phyloP scores from a whole-genome alignment of 2,797 vertebrate species.

The Sciurus vulgaris region DNA sequence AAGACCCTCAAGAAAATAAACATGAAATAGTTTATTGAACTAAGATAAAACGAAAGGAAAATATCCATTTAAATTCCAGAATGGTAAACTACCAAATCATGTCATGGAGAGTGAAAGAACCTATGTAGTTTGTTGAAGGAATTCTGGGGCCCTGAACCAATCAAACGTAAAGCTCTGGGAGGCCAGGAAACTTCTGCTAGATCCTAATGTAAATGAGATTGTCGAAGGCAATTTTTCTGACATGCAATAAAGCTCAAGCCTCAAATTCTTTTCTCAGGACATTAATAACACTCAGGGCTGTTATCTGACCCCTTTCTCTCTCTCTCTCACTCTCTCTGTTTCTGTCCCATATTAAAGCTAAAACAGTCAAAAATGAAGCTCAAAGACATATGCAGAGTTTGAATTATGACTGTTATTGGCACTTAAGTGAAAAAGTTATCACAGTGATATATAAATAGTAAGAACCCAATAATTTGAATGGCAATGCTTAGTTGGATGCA shows the following conservation, averaged over 20 bases:
- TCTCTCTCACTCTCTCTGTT: background rate
- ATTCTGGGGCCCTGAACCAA: background rate
- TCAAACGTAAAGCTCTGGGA: background rate
- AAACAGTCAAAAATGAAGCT: background rate
- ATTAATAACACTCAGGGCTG: background rate
- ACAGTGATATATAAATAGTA: background rate
- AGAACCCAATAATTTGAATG: background rate
- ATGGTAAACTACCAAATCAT: background rate
- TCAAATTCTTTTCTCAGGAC: background rate
- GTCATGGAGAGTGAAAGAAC: background rate
- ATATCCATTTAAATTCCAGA: background rate
- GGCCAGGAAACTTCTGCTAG: background rate
- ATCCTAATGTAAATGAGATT: background rate
- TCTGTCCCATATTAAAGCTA: background rate
- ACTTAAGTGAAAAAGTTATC: background rate
- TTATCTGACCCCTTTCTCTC: background rate
- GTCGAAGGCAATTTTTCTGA: background rate
- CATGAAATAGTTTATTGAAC: constrained; percentile 4
- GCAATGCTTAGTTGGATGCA: background rate
- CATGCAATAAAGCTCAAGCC: background rate
- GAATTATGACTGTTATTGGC: background rate
- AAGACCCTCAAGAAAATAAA: background rate
- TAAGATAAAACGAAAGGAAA: background rate
- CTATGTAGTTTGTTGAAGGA: background rate
- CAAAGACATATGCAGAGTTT: background rate